Evolutionary conservation across 1,140 invertebrate species (phyloP).

Genomic region (Paralvinella palmiformis): DNA sequence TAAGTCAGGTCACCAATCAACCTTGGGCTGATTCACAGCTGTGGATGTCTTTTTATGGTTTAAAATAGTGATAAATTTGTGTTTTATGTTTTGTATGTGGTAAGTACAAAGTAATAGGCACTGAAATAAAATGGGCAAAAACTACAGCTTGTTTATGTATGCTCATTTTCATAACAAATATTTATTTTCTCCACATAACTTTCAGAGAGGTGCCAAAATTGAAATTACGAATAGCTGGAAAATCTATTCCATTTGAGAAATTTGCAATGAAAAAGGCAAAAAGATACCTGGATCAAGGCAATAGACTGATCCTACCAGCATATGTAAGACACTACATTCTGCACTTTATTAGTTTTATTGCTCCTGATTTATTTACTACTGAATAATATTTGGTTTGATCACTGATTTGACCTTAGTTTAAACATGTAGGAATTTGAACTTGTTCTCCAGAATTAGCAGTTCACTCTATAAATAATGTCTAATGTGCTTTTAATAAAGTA

Average conservation of each 20-base stretch:
- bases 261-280: constrained; percentile 81
- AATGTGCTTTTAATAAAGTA: background rate
- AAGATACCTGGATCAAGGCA: constrained; percentile 69
- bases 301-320: constrained; percentile 69
- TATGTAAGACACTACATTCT: constrained; percentile 48
- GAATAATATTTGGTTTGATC: background rate
- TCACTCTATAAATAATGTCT: background rate
- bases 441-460: background rate
- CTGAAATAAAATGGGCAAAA: too few relatives aligned
- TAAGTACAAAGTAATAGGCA: too few relatives aligned
- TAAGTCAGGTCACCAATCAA: too few relatives aligned
- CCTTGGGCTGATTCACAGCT: too few relatives aligned
- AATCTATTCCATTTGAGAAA: constrained; percentile 94
- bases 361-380: background rate
- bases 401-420: background rate
- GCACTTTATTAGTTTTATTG: background rate
- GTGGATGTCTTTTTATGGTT: too few relatives aligned
- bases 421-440: background rate
- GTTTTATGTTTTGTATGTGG: too few relatives aligned
- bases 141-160: too few relatives aligned
- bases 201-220: constrained; percentile 68
- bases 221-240: constrained; percentile 88
- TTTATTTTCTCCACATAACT: too few relatives aligned
- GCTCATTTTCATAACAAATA: too few relatives aligned
- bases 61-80: too few relatives aligned